Evolutionary conservation across 2,888 invertebrate genomes (phyloP), one percentile per base, ranked within the genome.

Genomic region (Lycia hirtaria): DNA sequence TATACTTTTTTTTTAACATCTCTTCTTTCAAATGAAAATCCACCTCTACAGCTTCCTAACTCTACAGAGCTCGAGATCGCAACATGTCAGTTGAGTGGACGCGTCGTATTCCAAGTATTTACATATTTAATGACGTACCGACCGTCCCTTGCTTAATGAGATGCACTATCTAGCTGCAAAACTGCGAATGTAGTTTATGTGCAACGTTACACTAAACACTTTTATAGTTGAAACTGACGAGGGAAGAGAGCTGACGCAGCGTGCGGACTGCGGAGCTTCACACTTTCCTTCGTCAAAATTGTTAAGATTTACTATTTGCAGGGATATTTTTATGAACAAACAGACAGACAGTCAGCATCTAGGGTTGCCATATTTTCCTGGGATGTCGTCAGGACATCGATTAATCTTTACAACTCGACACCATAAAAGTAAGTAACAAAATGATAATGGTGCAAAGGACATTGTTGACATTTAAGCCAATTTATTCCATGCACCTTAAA

Each of bases 81-180:
- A 81, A 86, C 87, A 83, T 88, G 90, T 89, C 88, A 81, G 73
- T 71, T 84, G 83, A 88, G 87, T 86, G 81, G 87, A 83, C 83
- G 81, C 76, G 48, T 80, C 82, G 85, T 87, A 85, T 87, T 87
- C 83, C 82, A 75, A 83, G 78, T 87, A 89, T 89, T 90, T 89
- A 87, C 89, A 91, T 90, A 88, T 84, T 87, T 88, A 90, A 90
- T 88, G 89, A 90, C 83, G 81, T 80, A 81, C 75, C 78, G 86
- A 83, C 81, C 76, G 85, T 84, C 82, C 78, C 72, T 74, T 68
- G 73, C 79, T 76, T 89, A 90, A 90, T 89, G 88, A 89, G 89
- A 85, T 80, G 78, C 80, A 80, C 80, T 81, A 81, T 81, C 78
- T 76, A 78, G 74, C 71, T 72, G 71, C 58, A 67, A 71, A 71